Conservation (phyloP, 2,113 vertebrate species). For the Columbina picui region DNA sequence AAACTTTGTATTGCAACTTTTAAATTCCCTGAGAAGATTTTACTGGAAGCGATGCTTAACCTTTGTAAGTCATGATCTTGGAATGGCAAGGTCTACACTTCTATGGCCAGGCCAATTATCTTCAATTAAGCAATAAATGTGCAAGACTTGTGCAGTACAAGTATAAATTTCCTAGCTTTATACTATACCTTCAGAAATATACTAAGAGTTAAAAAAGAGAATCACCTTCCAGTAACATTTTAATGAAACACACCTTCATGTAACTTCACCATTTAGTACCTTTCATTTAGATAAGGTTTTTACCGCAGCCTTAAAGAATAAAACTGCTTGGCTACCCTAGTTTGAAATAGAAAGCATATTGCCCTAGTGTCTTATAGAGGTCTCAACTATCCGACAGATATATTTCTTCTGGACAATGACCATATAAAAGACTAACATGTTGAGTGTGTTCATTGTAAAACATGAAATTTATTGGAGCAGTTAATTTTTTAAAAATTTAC, state of each 20-base stretch:
- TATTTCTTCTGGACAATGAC: conserved; percentile 16
- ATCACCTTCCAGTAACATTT: conserved; percentile 51
- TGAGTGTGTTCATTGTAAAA: background rate
- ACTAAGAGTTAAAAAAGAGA: conserved; percentile 56
- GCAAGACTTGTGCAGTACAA: background rate
- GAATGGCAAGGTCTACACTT: conserved; percentile 43
- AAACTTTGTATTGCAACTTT: conserved; percentile 28
- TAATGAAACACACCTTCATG: conserved; percentile 42
- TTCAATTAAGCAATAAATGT: conserved; percentile 67
- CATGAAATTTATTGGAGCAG: background rate
- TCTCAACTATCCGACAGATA: background rate
- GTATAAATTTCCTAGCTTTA: conserved; percentile 40
- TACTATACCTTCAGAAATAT: background rate
- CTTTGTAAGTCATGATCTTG: conserved; percentile 53
- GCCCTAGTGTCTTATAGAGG: background rate
- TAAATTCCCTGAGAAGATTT: conserved; percentile 58
- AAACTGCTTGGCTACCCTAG: background rate
- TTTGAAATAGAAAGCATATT: background rate
- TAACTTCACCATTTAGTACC: conserved; percentile 30
- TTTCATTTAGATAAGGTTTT: conserved; percentile 46
- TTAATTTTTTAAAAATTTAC: background rate
- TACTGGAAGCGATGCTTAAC: conserved; percentile 75
- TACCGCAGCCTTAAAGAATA: conserved; percentile 7
- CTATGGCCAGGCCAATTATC: conserved; percentile 47
- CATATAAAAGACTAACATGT: conserved; percentile 35